Base-by-base conservation (phyloP, 2,888 invertebrate genomes). In the Agrotis ipsilon region DNA sequence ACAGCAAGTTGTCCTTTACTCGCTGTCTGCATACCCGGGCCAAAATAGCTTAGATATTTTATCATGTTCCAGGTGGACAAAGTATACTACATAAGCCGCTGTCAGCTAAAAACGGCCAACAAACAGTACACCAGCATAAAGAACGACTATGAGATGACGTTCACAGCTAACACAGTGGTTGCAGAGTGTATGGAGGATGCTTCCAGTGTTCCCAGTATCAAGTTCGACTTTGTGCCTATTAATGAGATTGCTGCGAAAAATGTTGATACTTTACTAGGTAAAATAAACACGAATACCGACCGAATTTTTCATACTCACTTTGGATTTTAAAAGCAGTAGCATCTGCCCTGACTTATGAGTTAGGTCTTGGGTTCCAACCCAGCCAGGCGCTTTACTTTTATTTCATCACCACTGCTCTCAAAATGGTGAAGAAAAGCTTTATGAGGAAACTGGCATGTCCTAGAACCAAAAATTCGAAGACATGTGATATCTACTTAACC, bases 131-230 rank as follows among this genome's bases (percentile, higher is more conserved):
- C 97, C 46, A 97, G 96, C 49, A 92, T 99, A 9, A 98, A 98
- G 82, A 99, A 99, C 90, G 99, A 99, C 90, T 99, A 99, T 88
- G 99, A 99, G 92, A 98, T 99, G 98, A 98, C 98, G 1, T 97
- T 99, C 88, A 97, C 96, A 16, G 93, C 94, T 11, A 99, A 99
- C 57, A 98, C 98, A 0, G 96, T 96, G 0, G 96, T 97, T 0
- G 96, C 97, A 5, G 94, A 94, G 73, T 97, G 97, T 81, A 94
- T 93, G 74, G 97, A 97, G 39, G 97, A 97, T 54, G 90, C 93
- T 0, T 89, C 93, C 0, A 96, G 97, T 2, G 97, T 99, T 85
- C 99, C 99, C 1, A 96, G 97, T 57, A 94, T 98, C 46, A 97
- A 97, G 81, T 99, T 97, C 89, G 97, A 98, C 83, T 98, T 99